phyloP scores from a whole-genome alignment of 2,113 vertebrate genomes.

The Phaethon lepturus region DNA sequence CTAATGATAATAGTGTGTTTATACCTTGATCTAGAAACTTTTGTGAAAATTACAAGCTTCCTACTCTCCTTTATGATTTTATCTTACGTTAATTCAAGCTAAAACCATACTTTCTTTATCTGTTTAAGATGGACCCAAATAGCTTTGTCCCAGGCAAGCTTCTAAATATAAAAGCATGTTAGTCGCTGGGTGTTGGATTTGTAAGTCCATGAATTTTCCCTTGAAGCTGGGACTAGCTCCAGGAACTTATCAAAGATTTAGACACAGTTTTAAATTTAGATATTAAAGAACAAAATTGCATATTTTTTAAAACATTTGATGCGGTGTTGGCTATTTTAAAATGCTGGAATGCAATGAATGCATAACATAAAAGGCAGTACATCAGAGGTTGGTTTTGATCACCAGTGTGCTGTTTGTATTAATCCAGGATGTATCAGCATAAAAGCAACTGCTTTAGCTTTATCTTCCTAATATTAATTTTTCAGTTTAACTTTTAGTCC shows the following conservation, averaged over 20 bases:
- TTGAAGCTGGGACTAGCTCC: neutral
- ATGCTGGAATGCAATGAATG: neutral
- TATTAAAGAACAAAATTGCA: neutral
- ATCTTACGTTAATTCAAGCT: neutral
- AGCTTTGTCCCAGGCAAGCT: neutral
- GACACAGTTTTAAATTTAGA: neutral
- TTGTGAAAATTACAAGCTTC: neutral
- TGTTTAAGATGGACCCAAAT: neutral
- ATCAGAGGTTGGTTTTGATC: neutral
- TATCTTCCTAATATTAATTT: neutral
- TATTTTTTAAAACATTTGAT: neutral
- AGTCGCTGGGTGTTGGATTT: neutral
- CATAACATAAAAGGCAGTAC: neutral
- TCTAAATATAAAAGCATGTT: neutral
- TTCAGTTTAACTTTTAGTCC: neutral
- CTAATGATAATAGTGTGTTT: no score
- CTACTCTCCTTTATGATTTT: neutral
- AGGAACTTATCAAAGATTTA: neutral
- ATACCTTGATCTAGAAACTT: neutral
- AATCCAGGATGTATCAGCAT: neutral
- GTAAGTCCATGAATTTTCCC: neutral
- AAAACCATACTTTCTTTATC: neutral
- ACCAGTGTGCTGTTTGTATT: neutral
- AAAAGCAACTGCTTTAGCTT: neutral
- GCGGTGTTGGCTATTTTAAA: neutral